Evolutionary conservation across 2,113 vertebrate species (phyloP).

Genomic region (Tenrec ecaudatus): DNA sequence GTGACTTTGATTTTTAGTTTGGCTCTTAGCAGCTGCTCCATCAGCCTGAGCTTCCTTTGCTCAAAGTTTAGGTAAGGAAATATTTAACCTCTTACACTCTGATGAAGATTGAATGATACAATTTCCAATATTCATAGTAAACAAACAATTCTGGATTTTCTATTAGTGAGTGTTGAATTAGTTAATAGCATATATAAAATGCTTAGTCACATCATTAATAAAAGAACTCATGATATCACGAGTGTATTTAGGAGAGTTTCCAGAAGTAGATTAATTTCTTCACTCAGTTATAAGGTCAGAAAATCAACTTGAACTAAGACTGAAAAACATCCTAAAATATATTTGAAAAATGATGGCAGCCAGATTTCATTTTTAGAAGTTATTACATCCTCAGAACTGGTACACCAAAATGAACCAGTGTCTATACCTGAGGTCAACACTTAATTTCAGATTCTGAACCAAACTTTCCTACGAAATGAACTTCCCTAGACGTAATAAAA

Average conservation of each 20-base stretch:
- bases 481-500: not conserved
- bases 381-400: not conserved
- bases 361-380: not conserved
- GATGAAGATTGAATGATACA: not conserved
- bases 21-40: not conserved
- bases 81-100: not conserved
- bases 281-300: not conserved
- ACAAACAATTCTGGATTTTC: not conserved
- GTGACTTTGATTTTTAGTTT: not conserved
- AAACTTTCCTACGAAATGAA: slow-evolving; percentile 16
- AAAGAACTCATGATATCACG: slow-evolving; percentile 7
- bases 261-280: not conserved
- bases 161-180: not conserved
- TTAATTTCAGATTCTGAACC: slow-evolving; percentile 14
- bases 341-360: not conserved
- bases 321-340: not conserved
- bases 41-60: not conserved
- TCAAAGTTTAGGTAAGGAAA: slow-evolving; percentile 25
- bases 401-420: not conserved
- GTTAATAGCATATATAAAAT: not conserved
- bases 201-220: not conserved
- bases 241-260: not conserved
- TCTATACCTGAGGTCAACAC: not conserved
- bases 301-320: not conserved
- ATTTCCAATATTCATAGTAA: slow-evolving; percentile 41